Evolutionary conservation across 2,113 vertebrate genomes (phyloP), one percentile per base, ranked within the genome.

Genomic region (Prolemur simus): DNA sequence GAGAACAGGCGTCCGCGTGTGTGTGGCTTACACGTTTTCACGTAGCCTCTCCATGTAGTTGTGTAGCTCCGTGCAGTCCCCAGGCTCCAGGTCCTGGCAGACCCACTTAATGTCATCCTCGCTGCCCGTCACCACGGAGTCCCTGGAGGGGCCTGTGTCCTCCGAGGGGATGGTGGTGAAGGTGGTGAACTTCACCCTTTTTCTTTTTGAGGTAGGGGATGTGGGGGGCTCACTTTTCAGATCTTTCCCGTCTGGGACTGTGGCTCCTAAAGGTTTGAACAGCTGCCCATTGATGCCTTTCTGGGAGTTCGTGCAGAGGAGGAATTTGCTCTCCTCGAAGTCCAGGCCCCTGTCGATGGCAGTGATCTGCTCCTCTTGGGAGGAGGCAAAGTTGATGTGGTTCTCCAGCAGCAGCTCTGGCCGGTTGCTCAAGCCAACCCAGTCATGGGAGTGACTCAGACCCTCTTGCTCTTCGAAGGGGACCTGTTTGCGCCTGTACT

Each of bases 171-270:
- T 94, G 91, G 98, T 98, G n/a, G 99, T 99, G 93, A 99, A 99
- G 10, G 99, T 99, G 95, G 99, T 99, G 96, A 99, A 99, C 69
- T 99, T 99, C 47, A 99, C 99, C 97, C 99, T 98, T 99, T 99
- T 99, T 97, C 99, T 98, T 97, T 99, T 99, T 58, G 99, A 99
- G 98, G 99, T 99, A 68, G 99, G 99, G 8, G 99, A 99, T 42
- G 99, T 13, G 17, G 99, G 96, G 9, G 99, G 98, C 83, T 99
- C 99, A 0, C 97, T 96, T 56, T 98, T 98, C 37, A 98, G 98
- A 25, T 99, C 99, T 7, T 97, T 97, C 32, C 94, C 97, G 0
- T 98, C 98, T 0, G 42, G 23, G 73, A 85, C 96, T 0, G 82
- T 0, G 77, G 97, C 42, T 27, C 98, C 98, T 0, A 96, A 2